Conservation (phyloP, 2,888 invertebrate species). For the Drosophila cognata region DNA sequence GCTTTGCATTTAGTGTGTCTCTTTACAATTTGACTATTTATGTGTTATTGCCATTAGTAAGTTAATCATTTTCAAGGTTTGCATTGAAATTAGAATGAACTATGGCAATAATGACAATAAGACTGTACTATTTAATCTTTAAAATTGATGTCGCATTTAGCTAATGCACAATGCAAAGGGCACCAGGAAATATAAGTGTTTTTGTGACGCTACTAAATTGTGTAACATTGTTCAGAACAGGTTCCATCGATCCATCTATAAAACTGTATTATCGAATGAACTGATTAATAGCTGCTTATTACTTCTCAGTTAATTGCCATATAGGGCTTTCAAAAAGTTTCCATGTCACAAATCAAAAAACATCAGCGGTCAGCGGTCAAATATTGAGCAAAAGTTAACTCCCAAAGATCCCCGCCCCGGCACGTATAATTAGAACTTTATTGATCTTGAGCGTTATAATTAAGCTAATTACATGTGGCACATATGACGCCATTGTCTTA, state of each 20-base stretch:
- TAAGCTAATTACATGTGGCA: slow-evolving; percentile 59
- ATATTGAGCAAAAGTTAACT: not conserved
- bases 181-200: slow-evolving; percentile 9
- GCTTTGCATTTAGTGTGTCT: not conserved
- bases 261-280: slow-evolving; percentile 19
- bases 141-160: not conserved
- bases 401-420: slow-evolving; percentile 23
- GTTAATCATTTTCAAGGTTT: not conserved
- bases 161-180: not conserved
- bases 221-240: slow-evolving; percentile 19
- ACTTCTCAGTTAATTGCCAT: slow-evolving; percentile 6
- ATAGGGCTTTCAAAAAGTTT: slow-evolving; percentile 55
- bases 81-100: not conserved
- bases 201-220: slow-evolving; percentile 6
- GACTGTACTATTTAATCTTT: not conserved
- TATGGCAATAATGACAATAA: not conserved
- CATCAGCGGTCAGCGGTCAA: slow-evolving; percentile 20
- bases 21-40: not conserved
- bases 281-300: slow-evolving; percentile 33
- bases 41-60: not conserved
- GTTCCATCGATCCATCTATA: slow-evolving; percentile 5
- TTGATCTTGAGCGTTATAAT: slow-evolving; percentile 29
- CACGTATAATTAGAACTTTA: slow-evolving; percentile 47
- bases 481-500: slow-evolving; percentile 3
- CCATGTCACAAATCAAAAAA: slow-evolving; percentile 56